Conservation (phyloP, 2,113 vertebrate species). For the Proterorhinus semilunaris region DNA sequence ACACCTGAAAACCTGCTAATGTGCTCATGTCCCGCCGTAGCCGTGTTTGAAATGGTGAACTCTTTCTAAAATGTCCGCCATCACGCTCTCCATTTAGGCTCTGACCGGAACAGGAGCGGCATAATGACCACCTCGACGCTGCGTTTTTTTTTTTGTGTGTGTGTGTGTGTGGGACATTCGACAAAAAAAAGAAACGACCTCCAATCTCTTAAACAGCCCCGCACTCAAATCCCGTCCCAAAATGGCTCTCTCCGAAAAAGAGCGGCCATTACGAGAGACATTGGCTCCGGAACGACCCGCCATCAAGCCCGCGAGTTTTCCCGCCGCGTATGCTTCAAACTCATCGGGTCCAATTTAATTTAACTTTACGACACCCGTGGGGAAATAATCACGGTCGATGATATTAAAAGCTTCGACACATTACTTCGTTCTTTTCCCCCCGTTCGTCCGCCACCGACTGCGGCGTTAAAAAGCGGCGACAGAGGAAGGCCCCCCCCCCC, state of each 20-base stretch:
- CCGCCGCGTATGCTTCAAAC: neutral
- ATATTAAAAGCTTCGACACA: conserved; percentile 1
- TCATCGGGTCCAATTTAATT: conserved; percentile 1
- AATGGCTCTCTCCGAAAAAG: neutral
- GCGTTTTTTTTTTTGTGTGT: neutral
- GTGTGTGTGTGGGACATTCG: neutral
- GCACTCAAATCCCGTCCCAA: neutral
- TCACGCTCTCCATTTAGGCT: neutral
- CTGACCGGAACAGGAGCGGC: neutral
- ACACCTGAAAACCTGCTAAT: neutral
- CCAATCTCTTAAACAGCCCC: neutral
- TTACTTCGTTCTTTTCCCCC: neutral
- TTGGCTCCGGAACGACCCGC: neutral
- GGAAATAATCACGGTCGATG: neutral
- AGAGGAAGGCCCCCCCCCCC: neutral
- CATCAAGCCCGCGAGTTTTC: neutral
- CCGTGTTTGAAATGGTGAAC: neutral
- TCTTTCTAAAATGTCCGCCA: neutral
- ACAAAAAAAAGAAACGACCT: neutral
- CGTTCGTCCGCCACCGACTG: neutral
- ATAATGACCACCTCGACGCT: neutral
- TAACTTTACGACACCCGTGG: neutral
- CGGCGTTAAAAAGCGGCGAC: neutral
- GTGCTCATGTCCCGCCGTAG: too few species aligned
- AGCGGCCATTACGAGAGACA: neutral